These are phyloP conservation scores for Oscarella lobularis DNA, from an alignment of 37 sponge, comb jelly and placozoan species.

Conservation along the genomic window DNA sequence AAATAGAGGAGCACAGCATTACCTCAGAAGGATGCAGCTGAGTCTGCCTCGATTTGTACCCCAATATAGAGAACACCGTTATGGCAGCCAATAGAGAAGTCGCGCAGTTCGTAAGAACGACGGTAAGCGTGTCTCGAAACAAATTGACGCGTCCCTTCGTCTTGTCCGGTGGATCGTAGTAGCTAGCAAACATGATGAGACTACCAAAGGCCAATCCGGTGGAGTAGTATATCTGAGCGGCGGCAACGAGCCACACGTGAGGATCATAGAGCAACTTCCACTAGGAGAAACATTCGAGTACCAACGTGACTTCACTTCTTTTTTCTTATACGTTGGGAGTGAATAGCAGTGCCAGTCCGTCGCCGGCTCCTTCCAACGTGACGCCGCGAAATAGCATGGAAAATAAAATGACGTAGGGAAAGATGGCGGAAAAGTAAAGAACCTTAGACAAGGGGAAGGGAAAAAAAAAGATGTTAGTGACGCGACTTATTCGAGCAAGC, in stretches of 20 bases:
- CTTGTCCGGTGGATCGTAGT: slow-evolving; percentile 38
- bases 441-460: slow-evolving; percentile 45
- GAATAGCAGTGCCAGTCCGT: slow-evolving; percentile 64
- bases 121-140: slow-evolving; percentile 54
- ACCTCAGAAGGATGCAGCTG: slow-evolving; percentile 19
- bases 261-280: slow-evolving; percentile 13
- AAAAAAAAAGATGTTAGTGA: background rate
- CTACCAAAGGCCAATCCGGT: slow-evolving; percentile 79
- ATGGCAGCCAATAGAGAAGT: slow-evolving; percentile 81
- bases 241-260: slow-evolving; percentile 87
- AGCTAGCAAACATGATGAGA: slow-evolving; percentile 78
- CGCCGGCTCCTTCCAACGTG: slow-evolving; percentile 83
- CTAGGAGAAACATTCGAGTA: background rate
- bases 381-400: slow-evolving; percentile 92
- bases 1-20: too few relatives aligned
- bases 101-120: slow-evolving; percentile 65
- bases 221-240: slow-evolving; percentile 95
- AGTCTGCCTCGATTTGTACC: slow-evolving; percentile 44
- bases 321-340: slow-evolving; percentile 46
- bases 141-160: slow-evolving; percentile 15
- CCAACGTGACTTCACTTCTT: too few relatives aligned
- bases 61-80: slow-evolving; percentile 78
- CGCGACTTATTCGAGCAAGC: too few relatives aligned
- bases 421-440: slow-evolving; percentile 82
- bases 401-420: slow-evolving; percentile 70